Percentiles rank a stretch among this genome's conserved stretches.
Conservation (phyloP, 1,140 invertebrate species). For the Metaphire vulgaris region DNA sequence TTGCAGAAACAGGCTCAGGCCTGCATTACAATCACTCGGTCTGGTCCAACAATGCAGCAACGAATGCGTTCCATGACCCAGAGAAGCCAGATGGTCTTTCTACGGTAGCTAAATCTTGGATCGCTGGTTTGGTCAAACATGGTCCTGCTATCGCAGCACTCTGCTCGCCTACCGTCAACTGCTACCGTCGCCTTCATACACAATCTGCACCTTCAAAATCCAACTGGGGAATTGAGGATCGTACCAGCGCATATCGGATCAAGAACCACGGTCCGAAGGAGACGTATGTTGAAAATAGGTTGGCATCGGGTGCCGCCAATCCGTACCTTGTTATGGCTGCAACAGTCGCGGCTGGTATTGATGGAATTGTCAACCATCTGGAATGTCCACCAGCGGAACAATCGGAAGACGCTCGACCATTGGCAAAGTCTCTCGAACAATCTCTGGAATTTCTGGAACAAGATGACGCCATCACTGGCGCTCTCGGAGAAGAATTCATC, state of each 20-base stretch:
- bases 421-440: conserved; percentile 31
- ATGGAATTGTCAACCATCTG: conserved; percentile 28
- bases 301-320: conserved; percentile 23
- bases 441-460: conserved; percentile 27
- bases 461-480: conserved; percentile 17
- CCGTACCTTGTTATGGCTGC: conserved; percentile 30
- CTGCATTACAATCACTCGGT: conserved; percentile 33
- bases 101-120: conserved; percentile 25
- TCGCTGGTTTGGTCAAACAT: conserved; percentile 31
- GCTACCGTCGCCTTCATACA: conserved; percentile 29
- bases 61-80: conserved; percentile 29
- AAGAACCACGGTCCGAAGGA: conserved; percentile 22
- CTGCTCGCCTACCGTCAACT: conserved; percentile 30
- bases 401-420: not conserved
- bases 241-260: conserved; percentile 21
- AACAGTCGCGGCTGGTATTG: conserved; percentile 32
- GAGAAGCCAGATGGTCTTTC: conserved; percentile 29
- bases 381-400: not conserved
- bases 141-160: conserved; percentile 25
- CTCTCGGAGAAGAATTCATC: conserved; percentile 28
- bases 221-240: conserved; percentile 30
- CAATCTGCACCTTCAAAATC: conserved; percentile 15
- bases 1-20: conserved; percentile 17
- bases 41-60: not conserved
- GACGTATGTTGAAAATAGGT: conserved; percentile 31